A percentile compares a stretch with the other conserved stretches of the same genome.
Conservation (phyloP, 2,888 invertebrate species). For the Tethea ocularis region DNA sequence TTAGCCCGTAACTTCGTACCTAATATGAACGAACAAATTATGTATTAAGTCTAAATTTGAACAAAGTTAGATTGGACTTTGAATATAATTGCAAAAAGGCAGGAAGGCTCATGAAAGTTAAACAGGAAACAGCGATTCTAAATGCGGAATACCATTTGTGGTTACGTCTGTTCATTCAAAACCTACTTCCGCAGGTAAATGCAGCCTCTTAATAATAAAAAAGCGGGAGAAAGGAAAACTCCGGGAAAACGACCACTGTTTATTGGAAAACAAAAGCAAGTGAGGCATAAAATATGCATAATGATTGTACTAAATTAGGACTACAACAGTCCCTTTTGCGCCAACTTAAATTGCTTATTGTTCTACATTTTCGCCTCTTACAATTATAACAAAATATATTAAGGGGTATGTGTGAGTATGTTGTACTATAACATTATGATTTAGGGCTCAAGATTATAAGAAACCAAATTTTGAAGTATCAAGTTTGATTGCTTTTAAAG, state of each 20-base stretch:
- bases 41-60: neutral
- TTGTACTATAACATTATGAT: constrained; percentile 36
- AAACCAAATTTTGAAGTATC: constrained; percentile 25
- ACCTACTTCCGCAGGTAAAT: constrained; percentile 69
- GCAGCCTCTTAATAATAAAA: constrained; percentile 70
- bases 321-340: constrained; percentile 63
- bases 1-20: neutral
- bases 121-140: constrained; percentile 18
- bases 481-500: constrained; percentile 50
- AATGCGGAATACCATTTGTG: constrained; percentile 33
- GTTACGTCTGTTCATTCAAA: constrained; percentile 50
- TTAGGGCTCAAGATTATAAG: constrained; percentile 32
- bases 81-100: neutral
- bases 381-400: constrained; percentile 3
- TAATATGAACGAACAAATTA: neutral
- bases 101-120: constrained; percentile 8
- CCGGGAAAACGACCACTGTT: constrained; percentile 67
- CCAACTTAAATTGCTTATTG: constrained; percentile 72
- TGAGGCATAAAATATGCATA: constrained; percentile 77
- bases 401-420: constrained; percentile 17
- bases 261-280: constrained; percentile 75
- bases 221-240: constrained; percentile 65
- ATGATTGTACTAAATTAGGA: constrained; percentile 78
- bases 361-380: constrained; percentile 51
- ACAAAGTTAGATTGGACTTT: constrained; percentile 5